Percentiles rank a stretch among this genome's conserved stretches.
phyloP scores from a whole-genome alignment of 2,797 vertebrate genomes.

The Lepilemur ruficaudatus region DNA sequence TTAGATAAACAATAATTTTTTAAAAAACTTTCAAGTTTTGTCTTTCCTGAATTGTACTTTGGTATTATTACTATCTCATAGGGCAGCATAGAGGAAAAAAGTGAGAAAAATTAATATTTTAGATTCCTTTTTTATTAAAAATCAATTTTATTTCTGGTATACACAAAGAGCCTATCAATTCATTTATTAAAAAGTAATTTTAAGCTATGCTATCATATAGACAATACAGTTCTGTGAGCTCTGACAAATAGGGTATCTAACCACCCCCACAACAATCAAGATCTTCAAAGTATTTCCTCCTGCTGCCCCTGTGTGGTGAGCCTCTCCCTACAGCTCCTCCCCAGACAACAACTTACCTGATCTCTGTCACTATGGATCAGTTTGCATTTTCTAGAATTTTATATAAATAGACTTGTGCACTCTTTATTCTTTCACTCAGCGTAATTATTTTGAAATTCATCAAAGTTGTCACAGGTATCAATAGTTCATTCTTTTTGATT shows the following conservation, averaged over 20 bases:
- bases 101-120: slow-evolving; percentile 6
- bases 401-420: neutral
- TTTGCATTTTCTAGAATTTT: slow-evolving; percentile 1
- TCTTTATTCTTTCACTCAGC: neutral
- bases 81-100: neutral
- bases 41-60: neutral
- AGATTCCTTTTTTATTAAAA: slow-evolving; percentile 26
- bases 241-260: neutral
- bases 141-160: neutral
- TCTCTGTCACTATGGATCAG: neutral
- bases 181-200: neutral
- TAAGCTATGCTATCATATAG: neutral
- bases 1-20: neutral
- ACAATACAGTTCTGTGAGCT: neutral
- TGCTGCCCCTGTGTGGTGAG: neutral
- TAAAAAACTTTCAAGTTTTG: neutral
- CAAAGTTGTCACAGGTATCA: neutral
- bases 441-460: neutral
- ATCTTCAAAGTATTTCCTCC: neutral
- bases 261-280: neutral
- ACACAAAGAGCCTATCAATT: neutral
- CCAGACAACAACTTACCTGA: neutral
- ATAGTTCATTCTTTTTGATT: neutral
- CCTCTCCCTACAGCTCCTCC: neutral
- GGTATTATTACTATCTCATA: neutral